Base-by-base conservation (phyloP, 2,888 invertebrate species). In the Neocrepidodera transversa region DNA sequence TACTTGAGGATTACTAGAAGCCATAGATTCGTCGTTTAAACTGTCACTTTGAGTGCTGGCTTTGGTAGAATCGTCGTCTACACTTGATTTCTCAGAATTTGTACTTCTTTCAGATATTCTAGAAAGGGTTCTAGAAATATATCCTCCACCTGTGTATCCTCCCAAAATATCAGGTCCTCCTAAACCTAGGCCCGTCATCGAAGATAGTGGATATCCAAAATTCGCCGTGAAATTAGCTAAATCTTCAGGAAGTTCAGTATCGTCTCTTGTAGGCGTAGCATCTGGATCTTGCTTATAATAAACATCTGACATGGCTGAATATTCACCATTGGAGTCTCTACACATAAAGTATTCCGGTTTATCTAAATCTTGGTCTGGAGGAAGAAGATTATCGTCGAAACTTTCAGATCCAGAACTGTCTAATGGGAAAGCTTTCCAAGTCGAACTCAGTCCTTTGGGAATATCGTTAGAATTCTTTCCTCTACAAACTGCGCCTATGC, bases 81-180 rank as follows among this genome's bases (percentile, higher is more conserved):
- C 88, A 73, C 92, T 92, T 1, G 91, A 91, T 77, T 93, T 93
- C 76, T 93, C 93, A 0, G 93, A 93, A 8, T 92, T 92, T 7
- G 93, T 93, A 67, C 93, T 93, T 38, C 93, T 84, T 79, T 94
- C 94, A 0, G 93, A 93, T 74, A 94, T 94, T 63, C 93, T 83
- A 0, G 93, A 93, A 20, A 93, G 82, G 0, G 93, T 93, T 38
- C 93, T 84, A 0, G 88, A 87, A 16, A 89, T 74, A 78, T 91
- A 92, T 43, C 88, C 88, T 40, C 88, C 88, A 4, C 71, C 71
- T 2, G 70, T 59, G 49, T 72, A 74, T n/a, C 58, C 62, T 43
- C 86, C 84, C 47, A 90, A 83, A 42, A 90, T 86, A 73, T 90
- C 91, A 1, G 87, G 82, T 0, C 84, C 82, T 0, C 83, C 82